phyloP scores from a whole-genome alignment of 1,140 invertebrate species.

The Neodiprion pinetum region DNA sequence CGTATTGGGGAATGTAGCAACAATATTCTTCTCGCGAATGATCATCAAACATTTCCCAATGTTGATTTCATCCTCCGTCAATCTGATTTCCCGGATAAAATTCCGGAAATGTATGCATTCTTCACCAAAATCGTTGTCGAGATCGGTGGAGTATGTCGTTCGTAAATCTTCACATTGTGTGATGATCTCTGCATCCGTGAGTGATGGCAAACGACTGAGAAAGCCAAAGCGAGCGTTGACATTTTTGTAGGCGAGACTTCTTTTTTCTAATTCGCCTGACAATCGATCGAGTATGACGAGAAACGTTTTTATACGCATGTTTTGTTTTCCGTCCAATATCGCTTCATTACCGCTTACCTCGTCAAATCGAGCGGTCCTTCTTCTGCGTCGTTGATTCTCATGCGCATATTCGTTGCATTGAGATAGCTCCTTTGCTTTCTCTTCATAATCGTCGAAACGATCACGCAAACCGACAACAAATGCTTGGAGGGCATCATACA shows the following conservation, averaged over 20 bases:
- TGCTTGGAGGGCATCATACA: conserved; percentile 9
- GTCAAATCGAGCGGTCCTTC: too few relatives aligned
- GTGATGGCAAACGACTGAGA: conserved; percentile 6
- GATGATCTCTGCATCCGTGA: conserved; percentile 5
- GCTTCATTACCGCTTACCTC: too few relatives aligned
- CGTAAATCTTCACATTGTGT: conserved; percentile 14
- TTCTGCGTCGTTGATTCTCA: too few relatives aligned
- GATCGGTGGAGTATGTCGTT: conserved; percentile 7
- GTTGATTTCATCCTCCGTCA: conserved; percentile 1
- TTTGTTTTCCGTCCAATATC: too few relatives aligned
- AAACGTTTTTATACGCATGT: too few relatives aligned
- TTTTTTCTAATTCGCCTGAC: too few relatives aligned
- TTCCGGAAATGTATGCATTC: conserved; percentile 19
- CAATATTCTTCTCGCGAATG: conserved; percentile 20
- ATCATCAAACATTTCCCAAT: conserved; percentile 8
- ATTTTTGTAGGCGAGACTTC: too few relatives aligned
- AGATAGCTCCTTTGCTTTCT: conserved; percentile 10
- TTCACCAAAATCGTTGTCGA: conserved; percentile 15
- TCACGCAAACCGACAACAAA: conserved; percentile 17
- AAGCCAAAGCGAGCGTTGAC: background rate
- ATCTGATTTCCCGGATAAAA: conserved; percentile 13
- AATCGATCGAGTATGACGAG: too few relatives aligned
- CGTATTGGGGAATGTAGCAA: conserved; percentile 15
- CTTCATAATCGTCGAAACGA: conserved; percentile 12
- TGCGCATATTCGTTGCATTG: background rate